phyloP scores from a whole-genome alignment of 2,113 vertebrate genomes.

The Neogale vison region DNA sequence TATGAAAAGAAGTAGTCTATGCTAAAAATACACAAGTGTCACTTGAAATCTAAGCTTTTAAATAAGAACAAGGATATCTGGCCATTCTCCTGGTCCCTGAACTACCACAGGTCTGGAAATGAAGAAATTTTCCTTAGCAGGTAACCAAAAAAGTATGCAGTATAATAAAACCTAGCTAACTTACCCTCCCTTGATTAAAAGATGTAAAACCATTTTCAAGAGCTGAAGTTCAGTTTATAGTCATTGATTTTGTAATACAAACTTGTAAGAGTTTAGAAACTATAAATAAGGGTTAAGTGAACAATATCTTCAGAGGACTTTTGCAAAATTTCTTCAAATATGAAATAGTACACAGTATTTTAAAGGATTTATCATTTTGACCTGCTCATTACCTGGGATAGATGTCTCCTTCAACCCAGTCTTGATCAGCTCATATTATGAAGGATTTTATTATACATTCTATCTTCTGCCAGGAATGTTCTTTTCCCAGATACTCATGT shows the following conservation, averaged over 20 bases:
- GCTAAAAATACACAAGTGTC: background rate
- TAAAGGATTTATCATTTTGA: background rate
- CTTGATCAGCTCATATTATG: background rate
- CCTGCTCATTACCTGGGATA: background rate
- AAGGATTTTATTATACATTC: background rate
- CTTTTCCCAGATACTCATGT: background rate
- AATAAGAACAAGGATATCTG: constrained; percentile 19
- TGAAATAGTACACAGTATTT: background rate
- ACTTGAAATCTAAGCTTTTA: constrained; percentile 31
- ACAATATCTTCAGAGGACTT: background rate
- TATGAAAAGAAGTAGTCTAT: background rate
- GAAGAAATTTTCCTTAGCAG: background rate
- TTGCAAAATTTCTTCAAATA: background rate
- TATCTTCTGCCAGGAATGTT: background rate
- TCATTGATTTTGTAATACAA: background rate
- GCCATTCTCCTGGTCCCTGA: background rate
- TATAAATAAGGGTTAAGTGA: background rate
- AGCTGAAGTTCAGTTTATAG: background rate
- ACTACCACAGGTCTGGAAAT: background rate
- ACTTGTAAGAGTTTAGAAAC: background rate
- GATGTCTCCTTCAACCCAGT: background rate
- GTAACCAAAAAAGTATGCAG: background rate
- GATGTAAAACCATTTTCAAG: background rate
- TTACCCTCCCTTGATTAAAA: background rate
- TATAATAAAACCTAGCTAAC: background rate